Evolutionary conservation across 2,888 invertebrate species (phyloP).

Genomic region (Phyllotreta cruciferae): DNA sequence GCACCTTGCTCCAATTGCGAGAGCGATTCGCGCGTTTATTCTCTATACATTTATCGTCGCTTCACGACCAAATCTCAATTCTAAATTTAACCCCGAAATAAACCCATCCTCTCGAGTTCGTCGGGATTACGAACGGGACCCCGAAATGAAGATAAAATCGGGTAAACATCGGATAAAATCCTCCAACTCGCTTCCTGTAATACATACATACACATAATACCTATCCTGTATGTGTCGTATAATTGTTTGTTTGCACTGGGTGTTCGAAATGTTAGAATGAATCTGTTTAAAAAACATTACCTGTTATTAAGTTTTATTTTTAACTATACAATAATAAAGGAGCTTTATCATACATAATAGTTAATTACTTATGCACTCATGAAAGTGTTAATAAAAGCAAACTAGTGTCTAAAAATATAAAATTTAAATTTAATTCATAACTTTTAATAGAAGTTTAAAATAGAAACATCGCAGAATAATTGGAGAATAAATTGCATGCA

Average conservation of each 20-base stretch:
- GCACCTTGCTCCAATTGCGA: too few species aligned
- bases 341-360: too few species aligned
- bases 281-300: background rate
- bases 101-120: background rate
- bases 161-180: constrained; percentile 10
- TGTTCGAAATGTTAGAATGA: background rate
- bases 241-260: background rate
- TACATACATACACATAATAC: background rate
- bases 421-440: too few species aligned
- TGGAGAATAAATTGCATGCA: too few species aligned
- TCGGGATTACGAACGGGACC: background rate
- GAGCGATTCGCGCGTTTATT: constrained; percentile 4
- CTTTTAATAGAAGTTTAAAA: too few species aligned
- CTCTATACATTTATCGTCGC: background rate
- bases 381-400: too few species aligned
- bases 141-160: constrained; percentile 12
- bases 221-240: background rate
- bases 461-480: too few species aligned
- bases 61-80: background rate
- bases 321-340: too few species aligned
- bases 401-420: too few species aligned
- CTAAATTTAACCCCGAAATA: constrained; percentile 8
- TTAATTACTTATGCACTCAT: too few species aligned
- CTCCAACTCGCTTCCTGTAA: background rate
- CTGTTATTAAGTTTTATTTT: too few species aligned